phyloP scores from a whole-genome alignment of 2,888 invertebrate species.

The Apotomis betuletana region DNA sequence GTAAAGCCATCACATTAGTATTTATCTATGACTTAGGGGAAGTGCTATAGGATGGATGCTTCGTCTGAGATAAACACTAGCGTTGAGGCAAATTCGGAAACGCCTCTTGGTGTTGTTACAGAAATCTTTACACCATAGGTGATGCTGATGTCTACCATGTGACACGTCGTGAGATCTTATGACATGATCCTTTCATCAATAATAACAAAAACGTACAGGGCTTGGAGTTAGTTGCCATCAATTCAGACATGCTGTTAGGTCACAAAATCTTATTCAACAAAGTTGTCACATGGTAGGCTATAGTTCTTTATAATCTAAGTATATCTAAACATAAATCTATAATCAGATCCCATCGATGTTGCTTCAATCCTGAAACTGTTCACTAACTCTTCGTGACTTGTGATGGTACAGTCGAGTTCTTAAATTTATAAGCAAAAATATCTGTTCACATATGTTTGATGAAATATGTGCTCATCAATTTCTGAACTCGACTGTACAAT shows the following conservation, averaged over 20 bases:
- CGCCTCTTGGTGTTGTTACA: slow-evolving; percentile 20
- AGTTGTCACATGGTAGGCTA: neutral
- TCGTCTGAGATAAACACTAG: slow-evolving; percentile 2
- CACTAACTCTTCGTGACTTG: neutral
- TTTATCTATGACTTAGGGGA: neutral
- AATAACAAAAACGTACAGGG: neutral
- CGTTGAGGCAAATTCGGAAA: neutral
- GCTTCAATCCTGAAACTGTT: slow-evolving; percentile 13
- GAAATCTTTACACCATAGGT: slow-evolving; percentile 3
- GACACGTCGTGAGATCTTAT: neutral
- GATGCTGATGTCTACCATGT: slow-evolving; percentile 1
- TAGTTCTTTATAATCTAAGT: slow-evolving; percentile 6
- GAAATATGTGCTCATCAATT: too few species aligned
- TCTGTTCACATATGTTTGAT: too few species aligned
- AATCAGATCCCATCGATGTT: slow-evolving; percentile 11
- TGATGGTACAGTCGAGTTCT: neutral
- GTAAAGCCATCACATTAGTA: slow-evolving; percentile 1
- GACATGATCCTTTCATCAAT: neutral
- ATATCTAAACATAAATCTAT: slow-evolving; percentile 21
- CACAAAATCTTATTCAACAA: slow-evolving; percentile 4
- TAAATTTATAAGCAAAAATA: too few species aligned
- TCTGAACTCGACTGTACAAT: too few species aligned
- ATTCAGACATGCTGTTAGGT: neutral
- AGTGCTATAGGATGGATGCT: slow-evolving; percentile 3
- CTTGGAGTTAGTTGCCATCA: neutral